Evolutionary conservation across 2,888 invertebrate species (phyloP), one percentile per base, ranked within the genome.

Genomic region (Lasioglossum figueresi): DNA sequence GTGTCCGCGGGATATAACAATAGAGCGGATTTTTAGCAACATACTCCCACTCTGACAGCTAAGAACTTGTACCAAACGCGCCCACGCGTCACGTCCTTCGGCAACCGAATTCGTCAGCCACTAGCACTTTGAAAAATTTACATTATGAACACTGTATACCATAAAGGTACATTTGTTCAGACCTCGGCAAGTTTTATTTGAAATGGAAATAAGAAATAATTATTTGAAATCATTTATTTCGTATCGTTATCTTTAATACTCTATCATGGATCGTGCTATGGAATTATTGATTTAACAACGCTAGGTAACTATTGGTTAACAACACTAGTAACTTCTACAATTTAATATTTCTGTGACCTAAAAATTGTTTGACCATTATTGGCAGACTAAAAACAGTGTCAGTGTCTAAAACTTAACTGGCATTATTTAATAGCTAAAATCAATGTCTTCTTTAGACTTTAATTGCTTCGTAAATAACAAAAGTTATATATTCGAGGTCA

Each of bases 1-100:
- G 63, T 63, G 63, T 63, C 63, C 63, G 63, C 63, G 16, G 16
- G 63, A 63, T 63, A 63, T 63, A 63, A 63, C 63, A 63, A 63
- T 63, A 63, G 63, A 63, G 31, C 6, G 27, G 63, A 63, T 63
- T 63, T 63, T 63, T 63, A 63, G 59, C 63, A 63, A 63, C 63
- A 63, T 63, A 19, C 63, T 63, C 63, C 63, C 19, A 63, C 63
- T 63, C 31, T 63, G 31, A 63, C 31, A 63, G 31, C 63, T 63
- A 63, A 63, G 63, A 19, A 63, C 63, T 31, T 31, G 63, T 63
- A 63, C 31, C 19, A 63, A 31, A 31, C 63, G 63, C 63, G 19
- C 63, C 63, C 63, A 63, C 63, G 63, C 31, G 2, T 16, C n/a
- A 71, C 40, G 43, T 63, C 31, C 63, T 63, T 63, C 31, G 63